Conservation (phyloP, 2,113 vertebrate species). For the Chiloscyllium plagiosum region DNA sequence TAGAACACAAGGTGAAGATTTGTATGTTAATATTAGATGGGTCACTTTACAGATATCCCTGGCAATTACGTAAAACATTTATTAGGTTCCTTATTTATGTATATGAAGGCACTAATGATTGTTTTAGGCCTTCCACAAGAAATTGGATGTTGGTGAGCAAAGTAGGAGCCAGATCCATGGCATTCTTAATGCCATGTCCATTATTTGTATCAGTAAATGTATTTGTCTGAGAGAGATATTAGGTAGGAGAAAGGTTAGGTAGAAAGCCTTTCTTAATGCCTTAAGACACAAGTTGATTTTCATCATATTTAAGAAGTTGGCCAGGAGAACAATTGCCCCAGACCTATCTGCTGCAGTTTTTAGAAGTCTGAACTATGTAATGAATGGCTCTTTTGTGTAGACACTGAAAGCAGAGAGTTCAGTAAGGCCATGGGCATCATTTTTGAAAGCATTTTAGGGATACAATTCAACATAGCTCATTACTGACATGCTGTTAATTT, state of each 20-base stretch:
- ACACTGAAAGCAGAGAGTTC: background rate
- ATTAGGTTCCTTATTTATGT: too few relatives aligned
- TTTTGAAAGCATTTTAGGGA: background rate
- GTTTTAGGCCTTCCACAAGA: too few relatives aligned
- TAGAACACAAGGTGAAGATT: too few relatives aligned
- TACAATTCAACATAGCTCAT: too few relatives aligned
- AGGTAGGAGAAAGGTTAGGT: background rate
- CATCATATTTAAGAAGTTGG: background rate
- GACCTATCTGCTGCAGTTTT: background rate
- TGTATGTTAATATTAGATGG: too few relatives aligned
- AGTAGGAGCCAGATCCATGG: too few relatives aligned
- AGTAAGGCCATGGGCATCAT: background rate
- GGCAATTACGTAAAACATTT: too few relatives aligned
- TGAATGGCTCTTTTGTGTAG: background rate
- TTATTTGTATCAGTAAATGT: background rate
- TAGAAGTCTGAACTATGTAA: background rate
- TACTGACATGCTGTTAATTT: background rate
- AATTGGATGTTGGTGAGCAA: too few relatives aligned
- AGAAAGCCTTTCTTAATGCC: background rate
- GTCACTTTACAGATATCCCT: too few relatives aligned
- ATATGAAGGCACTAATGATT: too few relatives aligned
- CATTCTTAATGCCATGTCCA: background rate
- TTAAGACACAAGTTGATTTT: background rate
- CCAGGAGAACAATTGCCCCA: background rate
- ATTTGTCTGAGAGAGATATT: background rate